These are phyloP conservation scores for Callipepla californica DNA, from an alignment of 2,113 vertebrate species.

Conservation along the genomic window DNA sequence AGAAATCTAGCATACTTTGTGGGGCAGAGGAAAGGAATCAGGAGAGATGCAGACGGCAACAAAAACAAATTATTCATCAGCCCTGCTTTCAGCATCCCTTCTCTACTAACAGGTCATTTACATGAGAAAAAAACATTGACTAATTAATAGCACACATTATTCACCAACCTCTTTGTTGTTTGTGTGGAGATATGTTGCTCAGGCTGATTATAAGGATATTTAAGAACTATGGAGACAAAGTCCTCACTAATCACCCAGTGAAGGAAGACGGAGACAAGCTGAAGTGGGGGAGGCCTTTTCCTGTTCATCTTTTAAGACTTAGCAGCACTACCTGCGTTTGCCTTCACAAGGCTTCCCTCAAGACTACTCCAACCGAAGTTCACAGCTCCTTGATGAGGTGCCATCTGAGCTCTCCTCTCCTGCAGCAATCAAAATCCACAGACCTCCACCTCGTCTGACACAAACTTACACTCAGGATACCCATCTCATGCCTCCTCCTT, in stretches of 20 bases:
- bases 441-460: background rate
- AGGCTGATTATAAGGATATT: background rate
- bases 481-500: background rate
- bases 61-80: background rate
- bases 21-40: fast-evolving
- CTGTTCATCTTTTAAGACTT: background rate
- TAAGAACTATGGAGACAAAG: background rate
- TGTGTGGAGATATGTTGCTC: background rate
- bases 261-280: slow-evolving; percentile 23
- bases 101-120: background rate
- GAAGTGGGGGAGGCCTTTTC: background rate
- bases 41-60: background rate
- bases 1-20: background rate
- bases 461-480: background rate
- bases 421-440: background rate
- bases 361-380: background rate
- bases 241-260: background rate
- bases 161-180: background rate
- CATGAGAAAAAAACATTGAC: background rate
- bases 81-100: background rate
- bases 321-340: background rate
- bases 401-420: background rate
- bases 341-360: background rate
- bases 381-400: background rate
- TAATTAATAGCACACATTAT: background rate